Evolutionary conservation across 2,888 invertebrate species (phyloP).

Genomic region (Polyploca ridens): DNA sequence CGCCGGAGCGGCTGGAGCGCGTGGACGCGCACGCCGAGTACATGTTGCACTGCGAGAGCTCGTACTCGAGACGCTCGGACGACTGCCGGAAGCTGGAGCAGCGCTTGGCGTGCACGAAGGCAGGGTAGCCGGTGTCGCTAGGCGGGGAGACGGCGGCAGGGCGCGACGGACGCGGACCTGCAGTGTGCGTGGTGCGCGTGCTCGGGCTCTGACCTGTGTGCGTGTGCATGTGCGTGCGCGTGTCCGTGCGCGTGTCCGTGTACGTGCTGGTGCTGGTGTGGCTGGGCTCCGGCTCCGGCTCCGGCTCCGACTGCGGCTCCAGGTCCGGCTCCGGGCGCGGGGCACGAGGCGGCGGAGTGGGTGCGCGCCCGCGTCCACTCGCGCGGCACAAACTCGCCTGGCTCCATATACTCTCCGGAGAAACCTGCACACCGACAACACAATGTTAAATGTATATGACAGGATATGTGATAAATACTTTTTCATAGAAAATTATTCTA

Average conservation of each 20-base stretch:
- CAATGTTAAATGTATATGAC: no score
- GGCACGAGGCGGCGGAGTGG: conserved; percentile 81
- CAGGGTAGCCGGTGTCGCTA: conserved; percentile 75
- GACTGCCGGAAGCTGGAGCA: conserved; percentile 74
- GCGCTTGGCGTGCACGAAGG: conserved; percentile 74
- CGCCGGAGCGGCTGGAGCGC: conserved; percentile 72
- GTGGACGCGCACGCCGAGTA: conserved; percentile 80
- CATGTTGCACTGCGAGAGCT: conserved; percentile 83
- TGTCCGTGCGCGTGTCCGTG: conserved; percentile 31
- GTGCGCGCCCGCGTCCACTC: conserved; percentile 76
- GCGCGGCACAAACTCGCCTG: conserved; percentile 70
- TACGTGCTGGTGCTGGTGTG: conserved; percentile 68
- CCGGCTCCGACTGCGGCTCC: conserved; percentile 41
- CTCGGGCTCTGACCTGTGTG: conserved; percentile 28
- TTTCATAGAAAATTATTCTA: no score
- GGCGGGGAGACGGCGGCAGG: conserved; percentile 65
- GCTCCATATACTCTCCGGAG: conserved; percentile 83
- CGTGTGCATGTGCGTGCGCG: conserved; percentile 33
- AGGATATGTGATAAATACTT: no score
- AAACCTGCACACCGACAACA: conserved; percentile 53
- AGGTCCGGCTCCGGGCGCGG: conserved; percentile 47
- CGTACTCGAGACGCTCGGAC: conserved; percentile 82
- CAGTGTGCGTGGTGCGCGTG: conserved; percentile 36
- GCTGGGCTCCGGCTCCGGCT: conserved; percentile 27
- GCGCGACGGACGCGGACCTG: conserved; percentile 52